phyloP scores from a whole-genome alignment of 1,140 invertebrate species.

The Aphelinus atriplicis region DNA sequence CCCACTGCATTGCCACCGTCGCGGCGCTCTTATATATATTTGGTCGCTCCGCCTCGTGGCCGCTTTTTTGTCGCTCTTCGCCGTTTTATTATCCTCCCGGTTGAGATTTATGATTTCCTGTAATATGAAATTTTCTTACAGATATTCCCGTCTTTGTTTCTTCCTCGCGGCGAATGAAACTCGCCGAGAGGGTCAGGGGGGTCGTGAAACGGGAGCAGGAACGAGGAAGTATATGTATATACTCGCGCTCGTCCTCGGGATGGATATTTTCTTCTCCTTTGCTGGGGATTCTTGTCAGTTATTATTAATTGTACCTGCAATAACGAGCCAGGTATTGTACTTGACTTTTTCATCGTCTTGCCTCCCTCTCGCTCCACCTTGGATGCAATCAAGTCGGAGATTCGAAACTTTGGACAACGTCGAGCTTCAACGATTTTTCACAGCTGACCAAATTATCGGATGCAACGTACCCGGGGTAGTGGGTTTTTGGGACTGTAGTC shows the following conservation, averaged over 20 bases:
- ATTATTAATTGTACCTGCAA: conserved; percentile 20
- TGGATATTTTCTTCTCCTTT: conserved; percentile 17
- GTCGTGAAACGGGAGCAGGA: background rate
- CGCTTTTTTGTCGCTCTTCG: conserved; percentile 5
- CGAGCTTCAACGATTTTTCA: too few species aligned
- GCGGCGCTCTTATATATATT: too few species aligned
- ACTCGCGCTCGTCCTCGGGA: background rate
- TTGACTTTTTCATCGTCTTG: background rate
- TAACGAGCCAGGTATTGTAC: background rate
- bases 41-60: too few species aligned
- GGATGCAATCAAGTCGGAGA: too few species aligned
- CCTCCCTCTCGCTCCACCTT: too few species aligned
- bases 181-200: background rate
- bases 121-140: conserved; percentile 37
- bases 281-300: background rate
- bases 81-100: conserved; percentile 24
- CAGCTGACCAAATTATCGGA: too few species aligned
- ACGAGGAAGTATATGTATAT: background rate
- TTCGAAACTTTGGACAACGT: too few species aligned
- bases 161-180: background rate
- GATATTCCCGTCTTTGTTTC: conserved; percentile 10
- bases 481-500: too few species aligned
- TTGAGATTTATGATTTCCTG: conserved; percentile 39
- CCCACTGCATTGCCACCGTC: too few species aligned
- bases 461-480: too few species aligned